A percentile compares a stretch with the other conserved stretches of the same genome.
Evolutionary conservation across 2,888 invertebrate species (phyloP).

Genomic region (Drosophila melanosoma): DNA sequence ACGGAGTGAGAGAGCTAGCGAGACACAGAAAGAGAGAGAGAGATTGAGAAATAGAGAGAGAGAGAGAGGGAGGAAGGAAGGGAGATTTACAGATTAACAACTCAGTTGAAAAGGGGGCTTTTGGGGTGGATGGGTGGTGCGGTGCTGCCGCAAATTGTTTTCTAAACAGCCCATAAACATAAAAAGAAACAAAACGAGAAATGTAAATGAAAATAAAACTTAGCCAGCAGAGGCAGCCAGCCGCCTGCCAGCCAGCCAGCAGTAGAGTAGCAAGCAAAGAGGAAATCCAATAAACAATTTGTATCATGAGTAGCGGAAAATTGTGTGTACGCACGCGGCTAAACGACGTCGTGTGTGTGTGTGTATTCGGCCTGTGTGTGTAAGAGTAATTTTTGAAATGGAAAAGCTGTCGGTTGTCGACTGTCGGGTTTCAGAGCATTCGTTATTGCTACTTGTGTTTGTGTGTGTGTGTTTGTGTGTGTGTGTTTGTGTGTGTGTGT

Average conservation of each 20-base stretch:
- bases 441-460: conserved; percentile 6
- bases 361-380: conserved; percentile 17
- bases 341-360: conserved; percentile 56
- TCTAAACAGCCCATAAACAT: conserved; percentile 78
- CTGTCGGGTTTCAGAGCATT: conserved; percentile 8
- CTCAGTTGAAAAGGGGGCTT: conserved; percentile 14
- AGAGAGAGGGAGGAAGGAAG: not conserved
- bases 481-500: conserved; percentile 38
- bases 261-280: conserved; percentile 50
- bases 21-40: not conserved
- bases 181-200: conserved; percentile 78
- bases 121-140: not conserved
- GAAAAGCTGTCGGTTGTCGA: conserved; percentile 73
- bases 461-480: conserved; percentile 47
- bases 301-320: conserved; percentile 79
- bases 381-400: conserved; percentile 70
- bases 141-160: conserved; percentile 67
- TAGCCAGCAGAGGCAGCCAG: conserved; percentile 42
- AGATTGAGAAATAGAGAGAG: not conserved
- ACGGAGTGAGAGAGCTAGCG: not conserved
- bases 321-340: conserved; percentile 78
- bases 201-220: conserved; percentile 78
- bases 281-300: conserved; percentile 79
- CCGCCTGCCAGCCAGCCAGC: conserved; percentile 10
- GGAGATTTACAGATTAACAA: conserved; percentile 46